Conservation (phyloP, 2,113 vertebrate genomes). For the Pica pica region DNA sequence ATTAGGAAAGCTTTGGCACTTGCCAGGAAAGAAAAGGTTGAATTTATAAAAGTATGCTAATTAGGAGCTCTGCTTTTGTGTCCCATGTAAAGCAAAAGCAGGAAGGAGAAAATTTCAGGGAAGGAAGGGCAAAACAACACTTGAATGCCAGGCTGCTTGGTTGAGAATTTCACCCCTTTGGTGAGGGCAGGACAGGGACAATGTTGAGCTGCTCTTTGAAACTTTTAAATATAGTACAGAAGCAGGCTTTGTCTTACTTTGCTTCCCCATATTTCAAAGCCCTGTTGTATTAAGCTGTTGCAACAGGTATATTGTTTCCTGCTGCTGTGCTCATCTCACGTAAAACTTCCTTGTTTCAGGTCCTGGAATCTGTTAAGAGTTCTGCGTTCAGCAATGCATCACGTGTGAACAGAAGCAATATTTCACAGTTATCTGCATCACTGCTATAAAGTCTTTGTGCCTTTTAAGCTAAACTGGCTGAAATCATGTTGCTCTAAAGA, state of each 20-base stretch:
- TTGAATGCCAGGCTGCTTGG: background rate
- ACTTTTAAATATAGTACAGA: fast-evolving
- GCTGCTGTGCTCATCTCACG: background rate
- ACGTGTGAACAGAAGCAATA: background rate
- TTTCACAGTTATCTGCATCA: background rate
- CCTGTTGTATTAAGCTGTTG: background rate
- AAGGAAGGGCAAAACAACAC: background rate
- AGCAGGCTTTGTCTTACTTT: background rate
- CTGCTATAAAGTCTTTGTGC: background rate
- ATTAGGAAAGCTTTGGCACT: background rate
- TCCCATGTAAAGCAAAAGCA: background rate
- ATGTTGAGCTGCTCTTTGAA: background rate
- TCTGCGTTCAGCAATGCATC: fast-evolving
- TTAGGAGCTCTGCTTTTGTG: background rate
- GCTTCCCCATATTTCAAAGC: background rate
- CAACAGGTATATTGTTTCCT: background rate
- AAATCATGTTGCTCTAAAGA: background rate
- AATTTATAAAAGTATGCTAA: background rate
- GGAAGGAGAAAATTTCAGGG: background rate
- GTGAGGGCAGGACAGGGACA: background rate
- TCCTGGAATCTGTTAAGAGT: background rate
- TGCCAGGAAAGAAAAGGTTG: background rate
- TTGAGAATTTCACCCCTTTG: background rate
- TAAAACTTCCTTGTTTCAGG: background rate
- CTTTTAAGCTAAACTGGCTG: background rate